phyloP scores from a whole-genome alignment of 2,797 vertebrate genomes.

The Enteromius thamalakanensis region DNA sequence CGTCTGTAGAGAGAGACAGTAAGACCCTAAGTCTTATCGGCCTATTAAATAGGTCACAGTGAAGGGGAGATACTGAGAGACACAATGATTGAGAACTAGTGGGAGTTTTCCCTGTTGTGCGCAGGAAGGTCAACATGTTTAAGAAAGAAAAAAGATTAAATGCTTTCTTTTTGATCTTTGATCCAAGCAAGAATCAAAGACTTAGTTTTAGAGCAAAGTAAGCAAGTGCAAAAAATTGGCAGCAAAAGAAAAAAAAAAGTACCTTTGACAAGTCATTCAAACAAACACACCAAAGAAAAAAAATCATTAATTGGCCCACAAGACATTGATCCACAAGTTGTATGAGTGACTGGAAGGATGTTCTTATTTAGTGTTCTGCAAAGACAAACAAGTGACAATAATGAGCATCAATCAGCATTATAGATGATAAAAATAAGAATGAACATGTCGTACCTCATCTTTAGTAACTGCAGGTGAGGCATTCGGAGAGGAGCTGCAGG shows the following conservation, averaged over 20 bases:
- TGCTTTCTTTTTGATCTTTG: conserved; percentile 27
- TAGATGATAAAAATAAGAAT: neutral
- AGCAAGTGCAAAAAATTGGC: too few relatives aligned
- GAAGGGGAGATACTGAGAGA: neutral
- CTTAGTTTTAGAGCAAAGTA: conserved; percentile 1
- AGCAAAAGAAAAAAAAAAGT: too few relatives aligned
- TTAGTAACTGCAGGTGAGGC: conserved; percentile 36
- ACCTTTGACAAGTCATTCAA: too few relatives aligned
- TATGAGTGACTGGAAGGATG: conserved; percentile 4
- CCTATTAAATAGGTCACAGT: conserved; percentile 25
- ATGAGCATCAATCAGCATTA: conserved; percentile 20
- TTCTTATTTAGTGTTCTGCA: conserved; percentile 42
- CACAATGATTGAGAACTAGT: neutral
- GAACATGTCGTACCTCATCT: conserved; percentile 41
- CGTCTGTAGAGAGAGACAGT: neutral
- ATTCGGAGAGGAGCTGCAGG: conserved; percentile 23
- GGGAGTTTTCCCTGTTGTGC: conserved; percentile 15
- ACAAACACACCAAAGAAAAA: too few relatives aligned
- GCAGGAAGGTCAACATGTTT: conserved; percentile 24
- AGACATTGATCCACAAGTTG: conserved; percentile 1
- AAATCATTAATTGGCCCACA: conserved; percentile 3
- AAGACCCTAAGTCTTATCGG: neutral
- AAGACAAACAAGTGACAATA: conserved; percentile 31
- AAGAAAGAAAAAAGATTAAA: neutral
- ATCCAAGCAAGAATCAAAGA: conserved; percentile 29